Evolutionary conservation across 2,113 vertebrate genomes (phyloP), one percentile per base, ranked within the genome.

Genomic region (Cranoglanis bouderius): DNA sequence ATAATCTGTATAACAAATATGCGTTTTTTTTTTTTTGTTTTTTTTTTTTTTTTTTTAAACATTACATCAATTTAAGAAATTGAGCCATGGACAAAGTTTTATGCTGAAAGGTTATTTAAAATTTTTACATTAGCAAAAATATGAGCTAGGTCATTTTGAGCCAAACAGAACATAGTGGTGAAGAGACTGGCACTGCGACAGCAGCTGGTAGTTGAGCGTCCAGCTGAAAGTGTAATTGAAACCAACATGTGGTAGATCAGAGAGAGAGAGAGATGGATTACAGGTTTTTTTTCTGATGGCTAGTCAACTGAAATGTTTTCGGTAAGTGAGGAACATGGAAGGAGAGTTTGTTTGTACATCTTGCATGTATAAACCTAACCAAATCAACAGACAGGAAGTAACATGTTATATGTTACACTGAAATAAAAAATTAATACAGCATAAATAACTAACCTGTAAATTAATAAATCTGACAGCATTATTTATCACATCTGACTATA

Each of bases 271-370:
- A 86, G 6, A 53, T 70, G 82, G 91, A 92, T 92, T 91, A 90
- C 85, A 19, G 35, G 88, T 63, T 43, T 82, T 55, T 12, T 32
- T 75, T 13, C 75, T 88, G 89, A 84, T 90, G 91, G 90, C 90
- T 90, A 93, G 89, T 90, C 78, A 93, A 91, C 89, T 88, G 55
- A 92, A 92, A 88, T 85, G 59, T 87, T 80, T 40, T 89, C 67
- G n/a, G 53, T 40, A 61, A 82, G 21, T 59, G 26, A 16, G 57
- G 24, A 18, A 87, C 38, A 84, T 29, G 10, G 1, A 57, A 32
- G 8, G 10, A 61, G 24, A 77, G 29, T 4, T 84, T 61, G 24
- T 29, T 43, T 24, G 13, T 26, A 8, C 14, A 24, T 63, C 24
- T 43, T 84, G 29, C n/a, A 53, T 6, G 3, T 32, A 32, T 26